Conservation (phyloP, 2,113 vertebrate genomes). For the Panthera uncia region DNA sequence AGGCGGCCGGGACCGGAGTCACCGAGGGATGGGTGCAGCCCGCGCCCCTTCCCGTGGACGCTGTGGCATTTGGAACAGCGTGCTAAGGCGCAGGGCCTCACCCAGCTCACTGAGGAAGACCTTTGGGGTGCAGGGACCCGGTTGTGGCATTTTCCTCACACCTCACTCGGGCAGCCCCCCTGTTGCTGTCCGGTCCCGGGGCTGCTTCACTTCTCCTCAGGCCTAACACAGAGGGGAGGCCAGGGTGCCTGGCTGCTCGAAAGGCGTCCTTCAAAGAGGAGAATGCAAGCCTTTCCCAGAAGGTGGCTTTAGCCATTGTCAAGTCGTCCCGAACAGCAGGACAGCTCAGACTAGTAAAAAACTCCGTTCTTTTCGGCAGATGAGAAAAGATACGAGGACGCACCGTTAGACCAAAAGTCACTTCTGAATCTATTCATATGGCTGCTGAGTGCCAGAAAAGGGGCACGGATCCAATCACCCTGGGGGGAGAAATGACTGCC, state of each 20-base stretch:
- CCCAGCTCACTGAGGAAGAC: neutral
- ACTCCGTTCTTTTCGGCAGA: neutral
- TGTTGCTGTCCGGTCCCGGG: neutral
- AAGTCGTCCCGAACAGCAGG: neutral
- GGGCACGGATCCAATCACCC: neutral
- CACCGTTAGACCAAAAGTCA: neutral
- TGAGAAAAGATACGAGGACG: neutral
- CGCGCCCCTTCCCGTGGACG: neutral
- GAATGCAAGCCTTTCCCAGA: neutral
- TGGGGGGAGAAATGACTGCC: neutral
- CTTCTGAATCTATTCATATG: neutral
- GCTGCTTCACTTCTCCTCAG: neutral
- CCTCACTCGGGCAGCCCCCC: neutral
- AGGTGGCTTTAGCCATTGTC: neutral
- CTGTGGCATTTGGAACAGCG: neutral
- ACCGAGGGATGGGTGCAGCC: neutral
- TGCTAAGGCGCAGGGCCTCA: too few species aligned
- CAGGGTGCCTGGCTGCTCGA: neutral
- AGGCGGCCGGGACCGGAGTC: neutral
- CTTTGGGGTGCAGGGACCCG: neutral
- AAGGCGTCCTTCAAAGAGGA: neutral
- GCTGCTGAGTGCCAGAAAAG: conserved; percentile 19
- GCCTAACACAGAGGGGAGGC: neutral
- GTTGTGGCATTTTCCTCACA: neutral
- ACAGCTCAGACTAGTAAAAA: neutral